These are phyloP conservation scores for Metallyticus violacea DNA, from an alignment of 2,888 invertebrate species.

Conservation along the genomic window DNA sequence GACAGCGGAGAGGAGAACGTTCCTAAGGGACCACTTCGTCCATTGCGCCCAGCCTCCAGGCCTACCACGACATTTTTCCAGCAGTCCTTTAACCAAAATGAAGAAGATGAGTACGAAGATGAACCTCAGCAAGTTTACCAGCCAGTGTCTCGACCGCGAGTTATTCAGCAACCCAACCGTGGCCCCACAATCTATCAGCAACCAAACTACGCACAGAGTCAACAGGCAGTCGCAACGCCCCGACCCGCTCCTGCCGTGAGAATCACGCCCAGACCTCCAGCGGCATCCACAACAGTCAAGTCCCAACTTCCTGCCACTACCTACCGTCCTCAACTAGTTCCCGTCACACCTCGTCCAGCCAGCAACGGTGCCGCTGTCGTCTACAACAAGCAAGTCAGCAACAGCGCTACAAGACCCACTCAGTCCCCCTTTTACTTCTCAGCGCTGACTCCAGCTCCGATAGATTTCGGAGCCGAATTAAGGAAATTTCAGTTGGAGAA, in stretches of 20 bases:
- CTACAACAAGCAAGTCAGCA: conserved; percentile 40
- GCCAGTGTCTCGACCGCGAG: neutral
- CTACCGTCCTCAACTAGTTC: conserved; percentile 57
- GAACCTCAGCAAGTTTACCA: conserved; percentile 50
- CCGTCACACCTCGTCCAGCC: conserved; percentile 34
- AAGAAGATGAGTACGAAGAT: conserved; percentile 57
- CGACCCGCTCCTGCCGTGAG: conserved; percentile 54
- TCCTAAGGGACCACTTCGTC: conserved; percentile 51
- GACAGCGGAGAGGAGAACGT: conserved; percentile 54
- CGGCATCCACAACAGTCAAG: conserved; percentile 44
- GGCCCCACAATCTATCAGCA: neutral
- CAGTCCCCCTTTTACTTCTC: conserved; percentile 33
- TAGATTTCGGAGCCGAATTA: conserved; percentile 71
- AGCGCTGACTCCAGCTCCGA: conserved; percentile 35
- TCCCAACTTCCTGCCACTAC: conserved; percentile 61
- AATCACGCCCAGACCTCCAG: conserved; percentile 59
- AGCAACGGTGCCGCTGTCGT: neutral
- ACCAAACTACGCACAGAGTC: conserved; percentile 42
- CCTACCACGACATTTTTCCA: conserved; percentile 66
- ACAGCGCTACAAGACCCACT: conserved; percentile 33
- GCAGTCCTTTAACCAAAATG: conserved; percentile 62
- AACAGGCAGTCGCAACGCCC: conserved; percentile 53
- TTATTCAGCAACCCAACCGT: neutral
- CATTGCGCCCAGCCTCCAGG: conserved; percentile 44
- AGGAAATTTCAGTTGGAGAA: conserved; percentile 69